phyloP scores from a whole-genome alignment of 2,888 invertebrate species.

The Eristalis tenax region DNA sequence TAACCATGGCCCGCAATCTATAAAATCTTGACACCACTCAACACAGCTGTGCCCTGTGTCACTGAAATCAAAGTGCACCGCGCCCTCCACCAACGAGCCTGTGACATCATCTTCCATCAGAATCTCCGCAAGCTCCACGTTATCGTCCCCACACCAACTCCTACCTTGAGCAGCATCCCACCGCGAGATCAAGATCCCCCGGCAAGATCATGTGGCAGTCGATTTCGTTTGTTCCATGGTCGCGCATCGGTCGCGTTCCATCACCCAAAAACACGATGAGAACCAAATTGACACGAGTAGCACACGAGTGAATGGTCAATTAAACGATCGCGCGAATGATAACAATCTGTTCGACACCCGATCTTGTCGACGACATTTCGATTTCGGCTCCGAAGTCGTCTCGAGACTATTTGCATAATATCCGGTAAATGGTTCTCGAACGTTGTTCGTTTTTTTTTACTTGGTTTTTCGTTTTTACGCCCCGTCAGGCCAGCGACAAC shows the following conservation, averaged over 20 bases:
- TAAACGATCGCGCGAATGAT: slow-evolving; percentile 64
- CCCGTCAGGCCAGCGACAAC: neutral
- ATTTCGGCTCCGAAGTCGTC: slow-evolving; percentile 16
- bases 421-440: slow-evolving; percentile 44
- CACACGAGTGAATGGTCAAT: slow-evolving; percentile 63
- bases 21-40: slow-evolving; percentile 36
- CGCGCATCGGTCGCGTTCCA: slow-evolving; percentile 37
- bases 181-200: neutral
- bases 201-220: slow-evolving; percentile 25
- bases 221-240: slow-evolving; percentile 32
- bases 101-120: slow-evolving; percentile 52
- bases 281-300: slow-evolving; percentile 56
- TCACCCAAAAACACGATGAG: slow-evolving; percentile 25
- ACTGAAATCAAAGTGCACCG: slow-evolving; percentile 41
- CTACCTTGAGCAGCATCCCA: neutral
- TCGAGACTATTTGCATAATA: slow-evolving; percentile 38
- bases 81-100: slow-evolving; percentile 5
- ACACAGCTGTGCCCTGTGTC: slow-evolving; percentile 14
- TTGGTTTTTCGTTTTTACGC: slow-evolving; percentile 15
- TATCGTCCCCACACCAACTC: slow-evolving; percentile 13
- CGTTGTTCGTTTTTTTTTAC: slow-evolving; percentile 8
- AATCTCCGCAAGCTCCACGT: neutral
- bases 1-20: slow-evolving; percentile 17
- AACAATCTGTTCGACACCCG: slow-evolving; percentile 24
- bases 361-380: slow-evolving; percentile 36